Evolutionary conservation across 2,888 invertebrate species (phyloP), one percentile per base, ranked within the genome.

Genomic region (Kryphioiulus occultus): DNA sequence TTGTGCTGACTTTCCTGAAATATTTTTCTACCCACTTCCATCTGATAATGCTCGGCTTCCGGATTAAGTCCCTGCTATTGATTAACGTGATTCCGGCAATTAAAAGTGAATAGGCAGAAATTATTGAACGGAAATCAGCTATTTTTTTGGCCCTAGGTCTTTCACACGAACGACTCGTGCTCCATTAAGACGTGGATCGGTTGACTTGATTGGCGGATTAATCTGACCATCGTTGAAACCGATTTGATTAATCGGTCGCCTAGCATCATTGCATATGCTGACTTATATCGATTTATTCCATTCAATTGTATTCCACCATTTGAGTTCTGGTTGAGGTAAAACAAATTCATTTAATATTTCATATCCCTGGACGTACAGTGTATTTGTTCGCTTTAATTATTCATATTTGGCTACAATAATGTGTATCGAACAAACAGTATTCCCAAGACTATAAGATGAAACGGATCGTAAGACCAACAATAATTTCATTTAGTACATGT

Each of bases 171-270:
- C 68, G 68, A 68, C 26, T 78, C 32, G 78, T 68, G 9, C 26
- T 17, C 78, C 78, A 78, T 78, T 78, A 78, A 78, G 78, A 78
- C 30, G 30, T 30, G 30, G 30, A 78, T 32, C 30, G 78, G 78
- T 78, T 12, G 10, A 26, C 26, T 78, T 30, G 78, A 78, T 78
- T 78, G 68, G 68, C 68, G 26, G 30, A 78, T 78, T 17, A 78
- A 30, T 78, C 17, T 17, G 68, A 68, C 26, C 68, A 68, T 26
- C 68, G 68, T 26, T 68, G 68, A 26, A 68, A 68, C 26, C 68
- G 68, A 78, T 78, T 32, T 78, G 30, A 78, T 78, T 78, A 78
- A 78, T 78, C 78, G 78, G 78, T 78, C 78, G 78, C 78, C 78
- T 78, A 32, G 78, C 30, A 12, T 78, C 78, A 78, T 78, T 32